These are phyloP conservation scores for Cheilosia vulpina DNA, from an alignment of 2,888 invertebrate genomes.

Conservation along the genomic window DNA sequence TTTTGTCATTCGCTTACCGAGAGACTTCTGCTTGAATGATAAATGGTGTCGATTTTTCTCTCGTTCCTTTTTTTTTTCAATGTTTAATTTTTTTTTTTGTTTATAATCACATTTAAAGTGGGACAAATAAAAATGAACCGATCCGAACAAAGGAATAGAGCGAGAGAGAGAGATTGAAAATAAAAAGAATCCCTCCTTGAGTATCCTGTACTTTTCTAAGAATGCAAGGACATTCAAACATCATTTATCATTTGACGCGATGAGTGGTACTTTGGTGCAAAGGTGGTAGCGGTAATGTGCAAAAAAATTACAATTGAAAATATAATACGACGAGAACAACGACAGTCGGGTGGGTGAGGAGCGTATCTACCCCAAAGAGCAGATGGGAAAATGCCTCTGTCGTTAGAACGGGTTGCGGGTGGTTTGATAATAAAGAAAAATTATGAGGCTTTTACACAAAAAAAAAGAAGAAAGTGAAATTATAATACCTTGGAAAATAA, in stretches of 20 bases:
- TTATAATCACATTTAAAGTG: slow-evolving; percentile 54
- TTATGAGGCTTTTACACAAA: not conserved
- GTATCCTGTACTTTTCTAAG: slow-evolving; percentile 71
- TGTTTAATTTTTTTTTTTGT: not conserved
- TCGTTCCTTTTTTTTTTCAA: slow-evolving; percentile 12
- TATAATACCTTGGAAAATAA: not conserved
- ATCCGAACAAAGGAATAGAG: not conserved
- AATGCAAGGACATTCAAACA: slow-evolving; percentile 73
- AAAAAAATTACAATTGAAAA: slow-evolving; percentile 62
- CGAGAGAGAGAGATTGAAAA: slow-evolving; percentile 11
- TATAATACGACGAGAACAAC: slow-evolving; percentile 23
- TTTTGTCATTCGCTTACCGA: slow-evolving; percentile 41
- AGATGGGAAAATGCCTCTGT: not conserved
- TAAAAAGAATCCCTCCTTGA: slow-evolving; percentile 39
- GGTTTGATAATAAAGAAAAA: not conserved
- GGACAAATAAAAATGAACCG: slow-evolving; percentile 35
- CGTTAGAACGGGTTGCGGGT: not conserved
- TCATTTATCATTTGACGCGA: slow-evolving; percentile 71
- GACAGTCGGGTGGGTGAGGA: not conserved
- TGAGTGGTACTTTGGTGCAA: slow-evolving; percentile 58
- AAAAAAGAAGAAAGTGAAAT: too few relatives aligned
- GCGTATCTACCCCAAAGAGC: not conserved
- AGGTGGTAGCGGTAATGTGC: slow-evolving; percentile 56
- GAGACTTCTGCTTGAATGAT: slow-evolving; percentile 40
- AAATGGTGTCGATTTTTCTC: slow-evolving; percentile 62